Conservation (phyloP, 64 coral and sea anemone genomes). For the Montipora sp. region DNA sequence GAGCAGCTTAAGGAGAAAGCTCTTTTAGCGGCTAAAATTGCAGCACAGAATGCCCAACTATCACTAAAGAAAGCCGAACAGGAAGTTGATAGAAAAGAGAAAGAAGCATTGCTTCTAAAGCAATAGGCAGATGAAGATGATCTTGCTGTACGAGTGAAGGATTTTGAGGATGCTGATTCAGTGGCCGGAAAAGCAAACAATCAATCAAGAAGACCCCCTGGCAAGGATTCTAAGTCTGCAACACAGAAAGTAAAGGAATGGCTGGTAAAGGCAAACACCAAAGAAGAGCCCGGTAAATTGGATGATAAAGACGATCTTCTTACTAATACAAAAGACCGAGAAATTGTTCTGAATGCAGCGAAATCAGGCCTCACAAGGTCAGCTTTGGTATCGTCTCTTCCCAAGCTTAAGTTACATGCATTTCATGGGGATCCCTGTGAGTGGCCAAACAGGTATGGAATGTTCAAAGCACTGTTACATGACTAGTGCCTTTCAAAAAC, state of each 20-base stretch:
- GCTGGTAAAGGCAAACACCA: background rate
- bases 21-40: background rate
- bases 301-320: background rate
- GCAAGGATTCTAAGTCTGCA: background rate
- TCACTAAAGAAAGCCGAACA: background rate
- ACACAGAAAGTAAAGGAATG: background rate
- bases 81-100: background rate
- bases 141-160: background rate
- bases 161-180: background rate
- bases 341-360: background rate
- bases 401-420: background rate
- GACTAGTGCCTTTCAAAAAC: background rate
- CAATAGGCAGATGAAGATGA: background rate
- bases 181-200: background rate
- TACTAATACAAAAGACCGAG: no score
- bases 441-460: conserved; percentile 20
- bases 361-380: background rate
- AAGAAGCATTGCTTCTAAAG: background rate
- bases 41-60: background rate
- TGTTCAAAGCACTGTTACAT: conserved; percentile 47
- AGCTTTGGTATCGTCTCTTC: background rate
- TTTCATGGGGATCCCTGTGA: conserved; percentile 1
- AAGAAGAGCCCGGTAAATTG: background rate
- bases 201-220: background rate
- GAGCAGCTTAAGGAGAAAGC: conserved; percentile 14